These are phyloP conservation scores for Otocyon megalotis DNA, from an alignment of 2,113 vertebrate species.

Conservation along the genomic window DNA sequence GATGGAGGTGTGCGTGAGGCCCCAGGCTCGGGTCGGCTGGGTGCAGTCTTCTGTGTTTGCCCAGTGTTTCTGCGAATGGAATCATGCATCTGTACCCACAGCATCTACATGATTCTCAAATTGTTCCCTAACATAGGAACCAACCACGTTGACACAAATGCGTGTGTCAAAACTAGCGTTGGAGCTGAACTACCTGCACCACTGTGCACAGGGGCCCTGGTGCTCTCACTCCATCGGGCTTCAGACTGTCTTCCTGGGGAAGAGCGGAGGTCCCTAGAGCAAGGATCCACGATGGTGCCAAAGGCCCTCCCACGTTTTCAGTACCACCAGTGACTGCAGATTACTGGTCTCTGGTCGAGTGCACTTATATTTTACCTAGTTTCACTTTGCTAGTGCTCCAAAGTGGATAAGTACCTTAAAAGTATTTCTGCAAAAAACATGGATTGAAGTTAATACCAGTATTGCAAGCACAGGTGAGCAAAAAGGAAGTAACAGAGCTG, in stretches of 20 bases:
- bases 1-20: neutral
- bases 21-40: neutral
- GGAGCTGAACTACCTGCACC: neutral
- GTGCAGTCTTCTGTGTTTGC: neutral
- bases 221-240: fast-evolving
- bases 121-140: neutral
- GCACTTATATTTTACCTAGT: neutral
- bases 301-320: fast-evolving
- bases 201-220: fast-evolving
- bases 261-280: fast-evolving
- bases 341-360: neutral
- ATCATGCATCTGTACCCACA: neutral
- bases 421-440: neutral
- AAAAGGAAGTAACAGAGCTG: fast-evolving
- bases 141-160: neutral
- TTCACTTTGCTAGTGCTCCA: neutral
- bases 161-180: fast-evolving
- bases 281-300: fast-evolving
- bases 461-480: neutral
- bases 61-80: neutral
- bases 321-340: neutral
- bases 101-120: neutral
- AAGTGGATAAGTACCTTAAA: neutral
- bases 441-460: too few species aligned
- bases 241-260: neutral